Evolutionary conservation across 1,140 invertebrate genomes (phyloP), one percentile per base, ranked within the genome.

Genomic region (Drosophila tsacasi): DNA sequence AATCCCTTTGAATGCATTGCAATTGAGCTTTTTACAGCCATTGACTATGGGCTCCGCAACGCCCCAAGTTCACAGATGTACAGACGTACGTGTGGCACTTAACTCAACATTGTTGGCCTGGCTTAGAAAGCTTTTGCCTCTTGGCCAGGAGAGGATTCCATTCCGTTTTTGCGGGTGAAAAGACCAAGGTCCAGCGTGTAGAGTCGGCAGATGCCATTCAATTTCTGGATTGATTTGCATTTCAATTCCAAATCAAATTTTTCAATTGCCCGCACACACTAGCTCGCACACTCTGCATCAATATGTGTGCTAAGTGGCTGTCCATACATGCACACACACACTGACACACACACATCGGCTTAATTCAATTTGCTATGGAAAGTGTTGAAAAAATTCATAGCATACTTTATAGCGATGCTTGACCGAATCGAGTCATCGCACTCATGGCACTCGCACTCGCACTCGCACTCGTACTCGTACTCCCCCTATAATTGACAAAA

Each of bases 221-320:
- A 87, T 89, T 89, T 87, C 66, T 80, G 81, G 68, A 83, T 90
- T 90, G 86, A 86, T 90, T 90, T 90, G 86, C 86, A 90, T 90
- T 90, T 90, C 86, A 90, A 86, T 90, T 90, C 63, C 59, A 82
- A 90, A 90, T 90, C 86, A 91, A 91, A 90, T 90, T 90, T 90
- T 85, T 85, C 85, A 90, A 90, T 90, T 85, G 82, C 65, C 85
- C 46, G 44, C 52, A 47, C 25, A 49, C 40, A 42, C n/a, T n/a
- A 40, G 19, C 54, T 44, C 25, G 15, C 42, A 52, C 19, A 55
- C 15, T 37, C 52, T 39, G 30, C 37, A 39, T 52, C 60, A 55
- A 13, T 50, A 37, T 65, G 55, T 67, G 66, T 79, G 54, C 64
- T 81, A 74, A 83, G 84, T 74, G 78, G 79, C 66, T 58, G 62